These are phyloP conservation scores for Labeo rohita DNA, from an alignment of 2,113 vertebrate genomes.

Conservation along the genomic window DNA sequence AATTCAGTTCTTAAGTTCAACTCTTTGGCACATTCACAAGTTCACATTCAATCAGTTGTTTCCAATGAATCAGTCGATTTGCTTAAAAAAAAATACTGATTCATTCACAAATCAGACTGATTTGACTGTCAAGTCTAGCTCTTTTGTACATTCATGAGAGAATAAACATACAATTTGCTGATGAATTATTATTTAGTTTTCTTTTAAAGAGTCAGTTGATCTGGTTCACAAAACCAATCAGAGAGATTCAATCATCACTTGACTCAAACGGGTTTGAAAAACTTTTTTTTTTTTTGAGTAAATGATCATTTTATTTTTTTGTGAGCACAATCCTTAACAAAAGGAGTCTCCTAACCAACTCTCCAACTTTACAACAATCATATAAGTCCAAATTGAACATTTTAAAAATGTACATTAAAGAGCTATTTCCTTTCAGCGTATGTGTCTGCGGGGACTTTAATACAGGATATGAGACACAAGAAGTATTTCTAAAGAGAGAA, in stretches of 20 bases:
- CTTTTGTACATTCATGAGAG: not conserved
- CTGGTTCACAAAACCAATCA: not conserved
- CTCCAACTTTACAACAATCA: not conserved
- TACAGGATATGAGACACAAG: not conserved
- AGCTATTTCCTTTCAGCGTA: not conserved
- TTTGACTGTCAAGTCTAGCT: too few relatives aligned
- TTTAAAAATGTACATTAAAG: too few relatives aligned
- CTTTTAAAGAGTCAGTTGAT: not conserved
- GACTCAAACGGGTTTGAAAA: not conserved
- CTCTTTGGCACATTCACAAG: too few relatives aligned
- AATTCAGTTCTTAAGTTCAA: too few relatives aligned
- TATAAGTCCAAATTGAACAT: not conserved
- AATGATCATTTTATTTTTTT: not conserved
- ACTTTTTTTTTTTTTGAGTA: not conserved
- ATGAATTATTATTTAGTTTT: not conserved
- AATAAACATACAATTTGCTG: not conserved
- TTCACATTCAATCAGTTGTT: too few relatives aligned
- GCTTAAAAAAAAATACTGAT: too few relatives aligned
- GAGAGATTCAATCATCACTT: not conserved
- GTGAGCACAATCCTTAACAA: not conserved
- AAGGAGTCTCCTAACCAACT: not conserved
- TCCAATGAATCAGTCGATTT: too few relatives aligned
- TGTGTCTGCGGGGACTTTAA: not conserved
- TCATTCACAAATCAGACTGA: too few relatives aligned
- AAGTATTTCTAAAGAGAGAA: conserved; percentile 14